These are phyloP conservation scores for Platycheirus rosarum DNA, from an alignment of 2,888 invertebrate genomes.

Conservation along the genomic window DNA sequence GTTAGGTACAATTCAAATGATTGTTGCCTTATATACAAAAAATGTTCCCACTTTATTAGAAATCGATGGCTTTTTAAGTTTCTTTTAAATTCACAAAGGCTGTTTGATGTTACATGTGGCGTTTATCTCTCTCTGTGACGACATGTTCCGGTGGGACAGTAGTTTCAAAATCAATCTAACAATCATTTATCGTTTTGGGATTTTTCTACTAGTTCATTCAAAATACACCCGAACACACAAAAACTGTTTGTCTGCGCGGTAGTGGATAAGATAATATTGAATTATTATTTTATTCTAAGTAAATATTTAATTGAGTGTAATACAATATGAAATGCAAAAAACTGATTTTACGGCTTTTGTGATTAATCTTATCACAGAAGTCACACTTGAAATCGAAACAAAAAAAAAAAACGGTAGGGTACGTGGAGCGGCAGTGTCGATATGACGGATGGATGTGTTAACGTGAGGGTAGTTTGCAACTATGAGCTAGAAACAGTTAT, in stretches of 20 bases:
- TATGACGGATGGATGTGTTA: neutral
- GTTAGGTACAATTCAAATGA: neutral
- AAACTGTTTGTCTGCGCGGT: neutral
- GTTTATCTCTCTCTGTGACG: constrained; percentile 37
- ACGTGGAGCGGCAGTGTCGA: constrained; percentile 9
- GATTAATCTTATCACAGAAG: constrained; percentile 27
- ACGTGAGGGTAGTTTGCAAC: neutral
- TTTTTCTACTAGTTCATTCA: constrained; percentile 21
- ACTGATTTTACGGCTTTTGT: constrained; percentile 25
- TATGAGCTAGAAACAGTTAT: neutral
- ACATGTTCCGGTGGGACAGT: constrained; percentile 55
- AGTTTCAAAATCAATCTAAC: constrained; percentile 60
- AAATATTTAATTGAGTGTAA: constrained; percentile 1
- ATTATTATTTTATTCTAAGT: neutral
- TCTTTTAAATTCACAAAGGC: constrained; percentile 12
- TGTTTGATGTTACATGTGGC: constrained; percentile 20
- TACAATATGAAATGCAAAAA: neutral
- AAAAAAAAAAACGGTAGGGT: neutral
- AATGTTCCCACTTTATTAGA: neutral
- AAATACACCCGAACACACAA: neutral
- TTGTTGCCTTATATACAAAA: neutral
- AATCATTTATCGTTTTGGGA: constrained; percentile 47
- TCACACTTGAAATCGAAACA: neutral
- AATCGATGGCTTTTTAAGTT: constrained; percentile 14
- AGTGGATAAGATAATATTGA: constrained; percentile 54